Evolutionary conservation across 2,797 vertebrate species (phyloP).

Genomic region (Poeciliopsis presidionis): DNA sequence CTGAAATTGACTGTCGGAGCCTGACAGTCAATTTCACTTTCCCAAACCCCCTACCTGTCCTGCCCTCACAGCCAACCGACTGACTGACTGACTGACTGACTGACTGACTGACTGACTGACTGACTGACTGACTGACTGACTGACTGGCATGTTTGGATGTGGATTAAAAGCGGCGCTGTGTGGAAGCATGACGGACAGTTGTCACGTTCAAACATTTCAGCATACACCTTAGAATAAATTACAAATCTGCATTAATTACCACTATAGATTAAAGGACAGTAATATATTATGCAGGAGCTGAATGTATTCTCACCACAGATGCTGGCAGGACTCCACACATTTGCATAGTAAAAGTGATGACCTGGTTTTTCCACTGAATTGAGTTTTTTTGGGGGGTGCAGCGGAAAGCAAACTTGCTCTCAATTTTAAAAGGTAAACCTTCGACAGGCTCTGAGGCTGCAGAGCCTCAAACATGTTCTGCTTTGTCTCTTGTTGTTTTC

Average conservation of each 20-base stretch:
- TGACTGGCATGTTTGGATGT: conserved; percentile 4
- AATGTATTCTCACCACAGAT: background rate
- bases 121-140: background rate
- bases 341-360: background rate
- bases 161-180: background rate
- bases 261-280: background rate
- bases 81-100: background rate
- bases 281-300: background rate
- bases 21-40: conserved; percentile 3
- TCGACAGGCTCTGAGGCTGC: background rate
- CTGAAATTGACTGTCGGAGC: no score
- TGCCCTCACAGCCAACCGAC: background rate
- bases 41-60: background rate
- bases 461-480: background rate
- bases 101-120: background rate
- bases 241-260: conserved; percentile 21
- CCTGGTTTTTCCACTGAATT: background rate
- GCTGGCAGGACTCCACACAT: background rate
- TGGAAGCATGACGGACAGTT: conserved; percentile 9
- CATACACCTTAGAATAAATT: conserved; percentile 13
- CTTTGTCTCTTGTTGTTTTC: background rate
- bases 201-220: background rate
- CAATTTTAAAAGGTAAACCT: background rate
- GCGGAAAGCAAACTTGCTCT: background rate
- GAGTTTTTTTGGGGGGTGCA: background rate